Evolutionary conservation across 1,140 invertebrate genomes (phyloP), one percentile per base, ranked within the genome.

Genomic region (Eriosoma lanigerum): DNA sequence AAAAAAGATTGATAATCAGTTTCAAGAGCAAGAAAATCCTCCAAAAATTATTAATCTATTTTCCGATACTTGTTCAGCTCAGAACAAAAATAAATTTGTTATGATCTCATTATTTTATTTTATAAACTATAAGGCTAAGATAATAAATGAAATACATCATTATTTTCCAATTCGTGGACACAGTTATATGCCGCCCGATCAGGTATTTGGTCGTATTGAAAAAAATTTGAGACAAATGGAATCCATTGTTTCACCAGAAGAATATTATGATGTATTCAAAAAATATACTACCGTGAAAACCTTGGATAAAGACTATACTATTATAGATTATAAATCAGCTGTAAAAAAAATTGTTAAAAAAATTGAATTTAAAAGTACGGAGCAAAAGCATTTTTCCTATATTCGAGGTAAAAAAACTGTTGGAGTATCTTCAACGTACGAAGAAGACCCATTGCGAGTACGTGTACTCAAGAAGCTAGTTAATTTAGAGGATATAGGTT

Each of bases 281-380:
- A 24, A 58, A 58, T 58, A 58, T 24, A 24, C 56, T 58, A 58
- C 56, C 10, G 21, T 58, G 0, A 58, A 24, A 58, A 58, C 12
- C 3, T 58, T 58, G 24, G 21, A 21, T 13, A 58, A 58, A 12
- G 56, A 26, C 15, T 58, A 58, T 21, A 12, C 2, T 24, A 58
- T 58, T 3, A 58, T 58, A 10, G 56, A 58, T n/a, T 58, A 21
- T 15, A 58, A 58, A 58, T 26, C 56, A 24, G 56, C 56, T 6
- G 56, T 58, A 58, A 58, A 58, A 58, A 58, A 58, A 58, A 58
- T 58, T 58, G 56, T 58, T 58, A 58, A 58, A 58, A 58, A 58
- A 58, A 9, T 58, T 1, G 56, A 58, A 9, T 58, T 58, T 58
- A 58, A 58, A 26, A 58, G 56, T 58, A 58, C 56, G 5, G 56